Evolutionary conservation across 23 tunicate genomes (phyloP).

Genomic region (Corella eumyota): DNA sequence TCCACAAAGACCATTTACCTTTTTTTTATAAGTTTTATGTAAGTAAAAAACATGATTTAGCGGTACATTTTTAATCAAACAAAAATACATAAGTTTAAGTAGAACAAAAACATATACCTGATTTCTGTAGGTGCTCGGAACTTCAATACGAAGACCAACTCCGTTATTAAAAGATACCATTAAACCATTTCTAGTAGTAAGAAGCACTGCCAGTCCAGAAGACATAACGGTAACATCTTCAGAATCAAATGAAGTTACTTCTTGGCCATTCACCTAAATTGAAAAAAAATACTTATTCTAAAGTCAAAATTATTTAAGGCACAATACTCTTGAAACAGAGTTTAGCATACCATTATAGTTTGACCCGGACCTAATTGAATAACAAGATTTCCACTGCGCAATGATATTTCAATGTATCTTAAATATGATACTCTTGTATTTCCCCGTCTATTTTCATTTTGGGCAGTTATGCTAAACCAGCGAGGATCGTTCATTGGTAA

Average conservation of each 20-base stretch:
- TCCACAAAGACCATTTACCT: constrained; percentile 81
- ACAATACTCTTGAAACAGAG: neutral
- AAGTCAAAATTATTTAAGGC: neutral
- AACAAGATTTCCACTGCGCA: constrained; percentile 7
- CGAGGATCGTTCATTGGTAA: constrained; percentile 3
- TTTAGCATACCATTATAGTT: constrained; percentile 6
- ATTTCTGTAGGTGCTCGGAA: constrained; percentile 48
- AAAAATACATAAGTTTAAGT: too few species aligned
- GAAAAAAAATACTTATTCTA: neutral
- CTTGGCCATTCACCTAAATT: constrained; percentile 27
- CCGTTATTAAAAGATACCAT: constrained; percentile 56
- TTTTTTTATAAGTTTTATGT: neutral
- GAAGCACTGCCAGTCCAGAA: constrained; percentile 16
- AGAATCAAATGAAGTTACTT: constrained; percentile 6
- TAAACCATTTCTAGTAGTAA: constrained; percentile 19
- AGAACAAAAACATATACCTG: too few species aligned
- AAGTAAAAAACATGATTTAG: neutral
- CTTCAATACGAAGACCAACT: constrained; percentile 28
- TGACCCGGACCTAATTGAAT: constrained; percentile 10
- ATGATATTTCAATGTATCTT: constrained; percentile 4
- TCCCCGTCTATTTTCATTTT: constrained; percentile 28
- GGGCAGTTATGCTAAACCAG: constrained; percentile 24
- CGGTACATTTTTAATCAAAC: too few species aligned
- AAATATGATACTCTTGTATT: constrained; percentile 21
- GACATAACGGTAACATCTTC: neutral